phyloP scores from a whole-genome alignment of 2,888 invertebrate genomes.

The Lottia scabra region DNA sequence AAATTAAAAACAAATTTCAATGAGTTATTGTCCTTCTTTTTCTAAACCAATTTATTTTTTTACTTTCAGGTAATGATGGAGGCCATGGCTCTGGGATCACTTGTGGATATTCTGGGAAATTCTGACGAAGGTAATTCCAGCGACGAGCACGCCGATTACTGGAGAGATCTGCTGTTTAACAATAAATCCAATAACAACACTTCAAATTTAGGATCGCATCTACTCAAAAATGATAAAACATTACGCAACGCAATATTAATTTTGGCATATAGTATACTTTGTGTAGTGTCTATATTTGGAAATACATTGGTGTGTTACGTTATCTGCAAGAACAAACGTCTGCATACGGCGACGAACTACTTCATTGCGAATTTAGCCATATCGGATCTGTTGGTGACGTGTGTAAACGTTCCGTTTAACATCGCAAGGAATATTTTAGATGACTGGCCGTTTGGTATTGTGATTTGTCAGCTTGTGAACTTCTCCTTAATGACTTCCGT shows the following conservation, averaged over 20 bases:
- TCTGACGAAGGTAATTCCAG: neutral
- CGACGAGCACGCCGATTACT: neutral
- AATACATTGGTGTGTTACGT: constrained; percentile 63
- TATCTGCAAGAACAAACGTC: constrained; percentile 55
- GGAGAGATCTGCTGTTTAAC: neutral
- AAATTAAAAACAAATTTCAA: no score
- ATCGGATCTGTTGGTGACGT: constrained; percentile 59
- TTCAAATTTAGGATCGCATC: neutral
- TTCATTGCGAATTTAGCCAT: constrained; percentile 64
- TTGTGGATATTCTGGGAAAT: neutral
- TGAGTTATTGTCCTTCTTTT: no score
- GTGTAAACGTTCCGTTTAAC: constrained; percentile 71
- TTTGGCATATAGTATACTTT: constrained; percentile 47
- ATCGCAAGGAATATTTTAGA: constrained; percentile 66
- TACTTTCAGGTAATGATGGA: neutral
- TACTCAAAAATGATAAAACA: neutral
- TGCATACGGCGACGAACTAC: constrained; percentile 64
- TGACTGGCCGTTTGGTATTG: constrained; percentile 70
- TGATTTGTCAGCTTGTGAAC: constrained; percentile 69
- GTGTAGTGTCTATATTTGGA: constrained; percentile 56
- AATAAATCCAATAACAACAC: neutral
- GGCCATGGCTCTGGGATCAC: neutral
- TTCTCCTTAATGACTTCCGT: constrained; percentile 69
- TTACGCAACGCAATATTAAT: constrained; percentile 23
- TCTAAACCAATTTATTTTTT: no score